Evolutionary conservation across 1,140 invertebrate genomes (phyloP), one percentile per base, ranked within the genome.

Genomic region (Planococcus citri): DNA sequence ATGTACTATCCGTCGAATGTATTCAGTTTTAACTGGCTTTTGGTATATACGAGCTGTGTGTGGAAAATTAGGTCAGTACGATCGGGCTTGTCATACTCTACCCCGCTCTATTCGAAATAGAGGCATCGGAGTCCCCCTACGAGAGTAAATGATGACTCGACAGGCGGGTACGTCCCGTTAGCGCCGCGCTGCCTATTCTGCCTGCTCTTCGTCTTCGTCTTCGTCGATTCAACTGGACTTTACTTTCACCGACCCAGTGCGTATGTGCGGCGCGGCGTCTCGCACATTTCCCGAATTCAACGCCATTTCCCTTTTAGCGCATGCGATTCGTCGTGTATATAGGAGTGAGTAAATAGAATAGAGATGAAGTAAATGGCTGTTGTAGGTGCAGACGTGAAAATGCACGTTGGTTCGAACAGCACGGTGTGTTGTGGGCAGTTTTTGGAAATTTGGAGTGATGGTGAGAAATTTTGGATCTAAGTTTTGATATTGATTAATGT

Each of bases 21-120:
- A 64, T 64, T 64, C 60, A 14, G 60, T 64, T 64, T 64, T 64
- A 64, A 64, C 60, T 64, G 60, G 60, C 25, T 64, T 64, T 64
- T 64, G 60, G 22, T 64, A 27, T 24, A 25, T 25, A 64, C 10
- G 24, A 27, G 14, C 60, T n/a, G n/a, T n/a, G n/a, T n/a, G n/a
- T n/a, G 22, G 22, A 64, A 64, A 64, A 64, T 64, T 64, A 64
- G 60, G 60, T 64, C 60, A 64, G 60, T 64, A 64, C 17, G 21
- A 64, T 64, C 60, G 60, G n/a, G 25, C 25, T 24, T 20, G 10
- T 27, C 20, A 25, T 64, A 24, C 60, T 64, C 60, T 17, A 25
- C 60, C 60, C 25, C 60, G 60, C 60, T n/a, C n/a, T 21, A 64
- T 21, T 25, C 60, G 17, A 21, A 51, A 20, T 51, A 20, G n/a